Evolutionary conservation across 2,888 invertebrate genomes (phyloP), one percentile per base, ranked within the genome.

Genomic region (Phorcus lineatus): DNA sequence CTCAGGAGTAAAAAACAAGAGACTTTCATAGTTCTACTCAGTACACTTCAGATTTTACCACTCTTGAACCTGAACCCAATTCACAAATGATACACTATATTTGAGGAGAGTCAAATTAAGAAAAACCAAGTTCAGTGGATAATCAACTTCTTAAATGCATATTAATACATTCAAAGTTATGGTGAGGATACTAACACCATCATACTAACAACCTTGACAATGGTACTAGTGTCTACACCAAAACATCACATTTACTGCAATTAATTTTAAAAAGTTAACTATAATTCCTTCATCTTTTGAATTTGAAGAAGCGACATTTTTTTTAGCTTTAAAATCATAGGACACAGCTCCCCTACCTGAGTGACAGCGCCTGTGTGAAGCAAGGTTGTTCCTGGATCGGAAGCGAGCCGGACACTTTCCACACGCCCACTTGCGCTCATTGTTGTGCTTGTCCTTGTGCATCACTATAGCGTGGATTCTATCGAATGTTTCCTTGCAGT

Each of bases 281-380:
- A 19, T 2, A 6, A 67, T 67, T 19, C 19, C 67, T 67, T 28
- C 16, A 36, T 36, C 7, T 7, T 36, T 36, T 6, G 16, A 67
- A 2, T 2, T 24, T 67, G 6, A 17, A 24, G n/a, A n/a, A n/a
- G n/a, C n/a, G n/a, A n/a, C n/a, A 24, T 17, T 67, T 6, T 28
- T 24, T 22, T 4, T n/a, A n/a, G n/a, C n/a, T n/a, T n/a, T n/a
- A 22, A 19, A 67, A 28, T 22, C 24, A 28, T 17, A 11, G 17
- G n/a, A 24, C 28, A 74, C 4, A 16, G 1, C 6, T 17, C n/a
- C 11, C 74, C 80, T 84, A 92, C 92, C 92, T 22, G 94, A 94
- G 90, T 95, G 95, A 81, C 94, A 93, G 87, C 95, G 94, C 88
- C 94, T 93, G 90, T 95, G 95, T 0, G 94, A 94, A 19, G 94